Percentiles rank a stretch among this genome's conserved stretches.
phyloP scores from a whole-genome alignment of 1,140 invertebrate species.

The Lithobius niger region DNA sequence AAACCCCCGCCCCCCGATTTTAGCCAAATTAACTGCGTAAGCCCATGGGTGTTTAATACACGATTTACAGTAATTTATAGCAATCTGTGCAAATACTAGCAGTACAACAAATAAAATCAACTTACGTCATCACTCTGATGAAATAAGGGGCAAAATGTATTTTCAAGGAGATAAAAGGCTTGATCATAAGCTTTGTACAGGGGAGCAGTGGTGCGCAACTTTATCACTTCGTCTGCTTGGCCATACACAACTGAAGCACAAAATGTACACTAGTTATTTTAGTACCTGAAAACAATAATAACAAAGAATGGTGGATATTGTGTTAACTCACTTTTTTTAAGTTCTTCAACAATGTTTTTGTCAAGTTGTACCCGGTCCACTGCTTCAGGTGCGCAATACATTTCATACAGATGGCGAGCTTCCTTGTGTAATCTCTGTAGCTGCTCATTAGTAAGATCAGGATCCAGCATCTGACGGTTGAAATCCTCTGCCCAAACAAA shows the following conservation, averaged over 20 bases:
- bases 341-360: constrained; percentile 45
- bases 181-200: constrained; percentile 70
- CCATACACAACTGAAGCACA: constrained; percentile 44
- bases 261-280: constrained; percentile 7
- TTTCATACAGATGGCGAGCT: constrained; percentile 53
- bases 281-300: not conserved
- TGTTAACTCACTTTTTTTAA: constrained; percentile 39
- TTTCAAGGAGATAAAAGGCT: constrained; percentile 58
- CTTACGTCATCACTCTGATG: constrained; percentile 66
- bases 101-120: too few relatives aligned
- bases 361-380: constrained; percentile 52
- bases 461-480: constrained; percentile 60
- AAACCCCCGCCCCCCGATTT: too few relatives aligned
- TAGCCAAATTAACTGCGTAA: too few relatives aligned
- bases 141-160: constrained; percentile 58
- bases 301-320: not conserved
- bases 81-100: too few relatives aligned
- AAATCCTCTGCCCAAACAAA: constrained; percentile 49
- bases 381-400: constrained; percentile 49
- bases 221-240: constrained; percentile 48
- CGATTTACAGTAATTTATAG: too few relatives aligned
- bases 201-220: constrained; percentile 59
- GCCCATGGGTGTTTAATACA: too few relatives aligned
- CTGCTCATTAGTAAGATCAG: constrained; percentile 52
- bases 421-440: constrained; percentile 49